Percentiles rank a stretch among this genome's conserved stretches.
phyloP scores from a whole-genome alignment of 1,140 invertebrate species.

The Cyclargus thomasi region DNA sequence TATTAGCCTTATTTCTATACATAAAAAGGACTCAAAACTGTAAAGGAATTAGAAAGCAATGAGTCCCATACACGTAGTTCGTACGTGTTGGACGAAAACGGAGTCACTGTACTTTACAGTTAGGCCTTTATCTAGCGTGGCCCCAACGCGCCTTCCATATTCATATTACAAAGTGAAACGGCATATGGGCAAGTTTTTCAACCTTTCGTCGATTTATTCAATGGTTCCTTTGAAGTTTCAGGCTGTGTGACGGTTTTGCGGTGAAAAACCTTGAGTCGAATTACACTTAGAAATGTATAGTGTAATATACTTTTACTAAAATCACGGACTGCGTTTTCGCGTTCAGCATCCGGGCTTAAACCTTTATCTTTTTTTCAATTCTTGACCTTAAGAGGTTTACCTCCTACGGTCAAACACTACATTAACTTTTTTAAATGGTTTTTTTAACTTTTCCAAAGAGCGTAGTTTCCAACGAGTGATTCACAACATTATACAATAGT shows the following conservation, averaged over 20 bases:
- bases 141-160: slow-evolving; percentile 55
- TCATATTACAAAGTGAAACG: slow-evolving; percentile 43
- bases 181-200: neutral
- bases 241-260: too few relatives aligned
- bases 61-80: slow-evolving; percentile 43
- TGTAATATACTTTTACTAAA: too few relatives aligned
- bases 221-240: neutral
- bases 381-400: too few relatives aligned
- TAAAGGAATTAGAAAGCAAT: slow-evolving; percentile 24
- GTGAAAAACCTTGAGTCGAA: neutral
- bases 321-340: too few relatives aligned
- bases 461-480: neutral
- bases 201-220: neutral
- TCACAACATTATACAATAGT: neutral
- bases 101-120: slow-evolving; percentile 66
- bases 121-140: slow-evolving; percentile 54
- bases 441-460: too few relatives aligned
- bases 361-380: too few relatives aligned
- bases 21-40: neutral
- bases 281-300: too few relatives aligned
- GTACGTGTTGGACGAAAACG: slow-evolving; percentile 58
- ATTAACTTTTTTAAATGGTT: too few relatives aligned
- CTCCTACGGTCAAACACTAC: too few relatives aligned
- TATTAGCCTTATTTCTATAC: neutral
- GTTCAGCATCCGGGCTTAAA: too few relatives aligned